Conservation (phyloP, 1,140 invertebrate genomes). For the Trinorchestia longiramus region DNA sequence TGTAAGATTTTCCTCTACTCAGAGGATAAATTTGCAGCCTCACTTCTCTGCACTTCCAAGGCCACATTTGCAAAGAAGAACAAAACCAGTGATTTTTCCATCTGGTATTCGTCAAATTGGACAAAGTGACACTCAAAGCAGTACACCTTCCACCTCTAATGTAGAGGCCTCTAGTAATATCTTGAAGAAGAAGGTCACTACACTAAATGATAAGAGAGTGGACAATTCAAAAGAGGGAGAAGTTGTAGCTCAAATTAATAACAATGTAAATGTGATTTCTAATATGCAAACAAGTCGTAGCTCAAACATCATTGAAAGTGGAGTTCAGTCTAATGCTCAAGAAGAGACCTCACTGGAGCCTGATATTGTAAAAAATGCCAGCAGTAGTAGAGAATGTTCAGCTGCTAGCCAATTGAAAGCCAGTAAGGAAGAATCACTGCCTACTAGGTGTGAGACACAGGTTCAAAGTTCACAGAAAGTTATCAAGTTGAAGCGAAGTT, state of each 20-base stretch:
- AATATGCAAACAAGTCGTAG: neutral
- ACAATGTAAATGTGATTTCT: neutral
- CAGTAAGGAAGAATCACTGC: neutral
- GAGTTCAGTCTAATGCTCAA: neutral
- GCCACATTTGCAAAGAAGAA: neutral
- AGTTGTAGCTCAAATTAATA: neutral
- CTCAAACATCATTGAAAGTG: neutral
- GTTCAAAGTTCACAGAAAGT: neutral
- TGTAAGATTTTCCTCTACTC: neutral
- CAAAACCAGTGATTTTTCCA: neutral
- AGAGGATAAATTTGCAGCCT: neutral
- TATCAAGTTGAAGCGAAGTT: constrained; percentile 21
- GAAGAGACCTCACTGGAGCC: neutral
- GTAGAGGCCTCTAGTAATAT: neutral
- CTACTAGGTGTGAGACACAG: neutral
- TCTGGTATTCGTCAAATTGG: neutral
- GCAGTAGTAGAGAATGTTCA: neutral
- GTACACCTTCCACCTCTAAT: neutral
- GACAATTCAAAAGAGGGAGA: neutral
- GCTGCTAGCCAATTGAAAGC: neutral
- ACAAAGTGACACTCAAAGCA: neutral
- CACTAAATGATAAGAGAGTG: neutral
- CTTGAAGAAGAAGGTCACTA: neutral
- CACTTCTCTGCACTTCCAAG: neutral
- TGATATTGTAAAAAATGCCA: neutral